Percentiles rank a stretch among this genome's conserved stretches.
Evolutionary conservation across 2,113 vertebrate species (phyloP).

Genomic region (Lagopus leucura): DNA sequence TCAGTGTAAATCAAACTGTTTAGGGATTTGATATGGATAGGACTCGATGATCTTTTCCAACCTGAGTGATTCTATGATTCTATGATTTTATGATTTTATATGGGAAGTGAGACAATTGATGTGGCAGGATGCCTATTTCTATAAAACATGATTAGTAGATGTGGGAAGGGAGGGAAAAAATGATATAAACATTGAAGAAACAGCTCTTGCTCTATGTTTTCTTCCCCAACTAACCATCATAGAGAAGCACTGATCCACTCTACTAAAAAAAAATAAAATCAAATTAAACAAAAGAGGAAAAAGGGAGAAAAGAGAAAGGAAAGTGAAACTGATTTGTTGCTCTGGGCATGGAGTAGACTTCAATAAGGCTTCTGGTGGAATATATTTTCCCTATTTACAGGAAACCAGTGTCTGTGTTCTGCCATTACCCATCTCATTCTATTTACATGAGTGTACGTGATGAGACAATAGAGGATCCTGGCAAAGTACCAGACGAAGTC

Average conservation of each 20-base stretch:
- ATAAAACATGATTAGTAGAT: background rate
- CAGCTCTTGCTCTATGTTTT: background rate
- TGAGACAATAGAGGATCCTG: background rate
- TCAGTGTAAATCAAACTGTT: background rate
- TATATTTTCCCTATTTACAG: background rate
- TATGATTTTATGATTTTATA: background rate
- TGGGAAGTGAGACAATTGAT: background rate
- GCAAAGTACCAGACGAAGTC: conserved; percentile 6
- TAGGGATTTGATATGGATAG: background rate
- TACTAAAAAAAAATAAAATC: background rate
- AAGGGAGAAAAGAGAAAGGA: background rate
- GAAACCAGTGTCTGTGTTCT: background rate
- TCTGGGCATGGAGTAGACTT: background rate
- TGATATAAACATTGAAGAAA: background rate
- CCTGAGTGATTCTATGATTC: no score
- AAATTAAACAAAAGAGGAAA: background rate
- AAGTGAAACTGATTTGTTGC: background rate
- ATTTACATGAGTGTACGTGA: background rate
- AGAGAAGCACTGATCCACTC: background rate
- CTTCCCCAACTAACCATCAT: background rate
- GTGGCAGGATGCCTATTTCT: background rate
- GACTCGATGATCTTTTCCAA: no score
- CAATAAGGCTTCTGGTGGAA: background rate
- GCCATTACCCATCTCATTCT: background rate
- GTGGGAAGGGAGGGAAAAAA: background rate